A percentile compares a stretch with the other conserved stretches of the same genome.
phyloP scores from a whole-genome alignment of 2,888 invertebrate species.

The Rhimphoctona megacephalus region DNA sequence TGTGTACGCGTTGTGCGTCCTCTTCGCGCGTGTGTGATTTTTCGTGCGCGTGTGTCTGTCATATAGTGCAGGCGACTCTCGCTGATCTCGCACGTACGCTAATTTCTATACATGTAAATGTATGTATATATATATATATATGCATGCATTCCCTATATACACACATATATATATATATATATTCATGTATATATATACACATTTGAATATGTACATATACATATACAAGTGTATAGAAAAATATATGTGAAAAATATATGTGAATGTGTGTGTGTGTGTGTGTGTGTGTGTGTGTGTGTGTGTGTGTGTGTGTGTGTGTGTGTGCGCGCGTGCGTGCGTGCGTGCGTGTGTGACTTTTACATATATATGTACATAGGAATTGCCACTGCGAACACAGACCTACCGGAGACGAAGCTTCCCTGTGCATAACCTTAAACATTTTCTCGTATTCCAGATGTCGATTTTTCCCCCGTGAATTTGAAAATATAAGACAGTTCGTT shows the following conservation, averaged over 20 bases:
- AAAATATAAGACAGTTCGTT: background rate
- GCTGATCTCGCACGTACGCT: slow-evolving; percentile 67
- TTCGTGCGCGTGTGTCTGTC: slow-evolving; percentile 55
- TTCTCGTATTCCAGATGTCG: slow-evolving; percentile 79
- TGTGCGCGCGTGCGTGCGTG: too few species aligned
- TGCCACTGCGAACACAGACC: slow-evolving; percentile 19
- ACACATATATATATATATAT: background rate
- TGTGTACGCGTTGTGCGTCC: slow-evolving; percentile 48
- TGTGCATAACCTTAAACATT: slow-evolving; percentile 79
- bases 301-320: background rate
- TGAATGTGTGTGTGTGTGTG: background rate
- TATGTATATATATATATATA: background rate
- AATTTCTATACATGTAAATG: slow-evolving; percentile 28
- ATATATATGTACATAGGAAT: slow-evolving; percentile 25
- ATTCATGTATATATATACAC: too few species aligned
- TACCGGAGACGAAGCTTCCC: slow-evolving; percentile 45
- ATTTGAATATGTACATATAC: background rate
- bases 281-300: background rate
- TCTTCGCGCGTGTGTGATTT: slow-evolving; percentile 43
- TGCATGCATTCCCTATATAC: background rate
- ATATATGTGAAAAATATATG: background rate
- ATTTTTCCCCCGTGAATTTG: slow-evolving; percentile 58
- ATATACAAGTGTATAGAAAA: background rate
- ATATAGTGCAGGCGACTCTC: slow-evolving; percentile 42
- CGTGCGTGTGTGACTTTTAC: background rate